Percentiles rank a stretch among this genome's conserved stretches.
Evolutionary conservation across 2,797 vertebrate genomes (phyloP).

Genomic region (Rhadinocentrus ornatus): DNA sequence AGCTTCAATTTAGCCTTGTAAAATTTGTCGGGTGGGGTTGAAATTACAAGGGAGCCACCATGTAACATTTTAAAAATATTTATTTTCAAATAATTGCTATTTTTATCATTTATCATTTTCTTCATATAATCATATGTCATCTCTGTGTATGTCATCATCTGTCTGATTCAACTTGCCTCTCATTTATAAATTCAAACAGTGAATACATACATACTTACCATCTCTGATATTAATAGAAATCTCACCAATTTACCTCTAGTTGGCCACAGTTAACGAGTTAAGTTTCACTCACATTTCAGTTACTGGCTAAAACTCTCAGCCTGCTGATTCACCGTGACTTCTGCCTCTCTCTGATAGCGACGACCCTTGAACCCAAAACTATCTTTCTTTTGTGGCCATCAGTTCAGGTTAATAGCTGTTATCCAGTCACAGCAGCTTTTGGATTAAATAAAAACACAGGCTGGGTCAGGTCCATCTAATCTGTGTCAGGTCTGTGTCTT

Average conservation of each 20-base stretch:
- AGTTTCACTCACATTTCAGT: constrained; percentile 43
- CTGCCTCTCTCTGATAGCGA: constrained; percentile 57
- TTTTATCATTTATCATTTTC: background rate
- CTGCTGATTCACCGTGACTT: constrained; percentile 53
- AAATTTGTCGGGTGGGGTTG: background rate
- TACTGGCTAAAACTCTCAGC: constrained; percentile 49
- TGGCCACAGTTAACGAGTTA: constrained; percentile 69
- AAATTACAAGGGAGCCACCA: background rate
- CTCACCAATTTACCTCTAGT: constrained; percentile 75
- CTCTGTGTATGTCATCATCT: constrained; percentile 11
- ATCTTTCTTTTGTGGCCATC: constrained; percentile 38
- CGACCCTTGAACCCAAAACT: constrained; percentile 56
- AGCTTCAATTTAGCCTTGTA: background rate
- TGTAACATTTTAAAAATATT: background rate
- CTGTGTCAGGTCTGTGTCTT: constrained; percentile 5
- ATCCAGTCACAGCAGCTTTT: constrained; percentile 37
- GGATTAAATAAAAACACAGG: constrained; percentile 42
- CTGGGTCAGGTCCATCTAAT: constrained; percentile 23
- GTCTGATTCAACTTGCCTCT: background rate
- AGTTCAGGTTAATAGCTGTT: constrained; percentile 17
- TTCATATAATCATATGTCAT: background rate
- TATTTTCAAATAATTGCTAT: background rate
- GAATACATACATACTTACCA: background rate
- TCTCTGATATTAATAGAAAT: constrained; percentile 66
- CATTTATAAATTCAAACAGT: background rate